These are phyloP conservation scores for Sinohyriopsis cumingii DNA, from an alignment of 2,888 invertebrate genomes.

Conservation along the genomic window DNA sequence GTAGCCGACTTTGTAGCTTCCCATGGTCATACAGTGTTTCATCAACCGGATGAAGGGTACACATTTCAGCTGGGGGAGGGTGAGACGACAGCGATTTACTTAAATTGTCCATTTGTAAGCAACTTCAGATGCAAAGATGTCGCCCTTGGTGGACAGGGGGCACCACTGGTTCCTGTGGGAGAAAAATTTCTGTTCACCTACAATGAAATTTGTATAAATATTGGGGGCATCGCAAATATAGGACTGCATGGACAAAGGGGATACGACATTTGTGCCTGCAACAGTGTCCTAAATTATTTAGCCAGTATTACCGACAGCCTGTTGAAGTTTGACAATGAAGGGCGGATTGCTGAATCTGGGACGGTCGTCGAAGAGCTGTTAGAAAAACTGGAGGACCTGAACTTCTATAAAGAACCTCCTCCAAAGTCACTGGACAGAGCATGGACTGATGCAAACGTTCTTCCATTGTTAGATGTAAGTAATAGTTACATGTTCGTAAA, in stretches of 20 bases:
- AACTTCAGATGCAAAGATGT: conserved; percentile 67
- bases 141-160: conserved; percentile 66
- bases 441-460: conserved; percentile 56
- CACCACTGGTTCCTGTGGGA: conserved; percentile 64
- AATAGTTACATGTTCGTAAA: not conserved
- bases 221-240: conserved; percentile 67
- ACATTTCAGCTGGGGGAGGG: conserved; percentile 68
- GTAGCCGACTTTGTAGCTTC: conserved; percentile 57
- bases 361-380: conserved; percentile 45
- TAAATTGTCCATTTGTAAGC: conserved; percentile 56
- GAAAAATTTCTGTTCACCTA: conserved; percentile 60
- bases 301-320: conserved; percentile 35
- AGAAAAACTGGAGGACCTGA: conserved; percentile 46
- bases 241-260: conserved; percentile 48
- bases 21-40: conserved; percentile 68
- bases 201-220: conserved; percentile 62
- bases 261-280: conserved; percentile 64
- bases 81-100: conserved; percentile 56
- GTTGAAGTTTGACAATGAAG: conserved; percentile 56
- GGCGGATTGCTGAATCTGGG: conserved; percentile 54
- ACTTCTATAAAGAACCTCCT: conserved; percentile 53
- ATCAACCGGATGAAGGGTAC: conserved; percentile 59
- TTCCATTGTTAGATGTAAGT: conserved; percentile 61
- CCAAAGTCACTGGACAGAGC: conserved; percentile 65
- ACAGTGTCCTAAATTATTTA: conserved; percentile 61